phyloP scores from a whole-genome alignment of 2,113 vertebrate genomes.

The Ptychochromis oligacanthus region DNA sequence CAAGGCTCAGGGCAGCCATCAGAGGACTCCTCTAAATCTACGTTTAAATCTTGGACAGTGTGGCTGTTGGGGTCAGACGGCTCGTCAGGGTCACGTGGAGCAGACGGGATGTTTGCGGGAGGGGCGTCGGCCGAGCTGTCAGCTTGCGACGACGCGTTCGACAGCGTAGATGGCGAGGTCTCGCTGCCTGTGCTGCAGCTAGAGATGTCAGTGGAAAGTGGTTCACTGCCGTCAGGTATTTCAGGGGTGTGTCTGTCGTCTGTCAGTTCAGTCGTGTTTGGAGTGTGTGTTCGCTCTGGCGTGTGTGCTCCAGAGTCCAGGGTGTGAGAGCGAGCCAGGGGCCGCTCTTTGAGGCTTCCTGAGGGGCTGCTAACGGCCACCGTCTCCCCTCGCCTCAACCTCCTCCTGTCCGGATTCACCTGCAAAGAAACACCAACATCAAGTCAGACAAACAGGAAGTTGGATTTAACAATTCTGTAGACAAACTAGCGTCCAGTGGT shows the following conservation, averaged over 20 bases:
- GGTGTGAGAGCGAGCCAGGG: conserved; percentile 81
- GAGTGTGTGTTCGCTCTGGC: background rate
- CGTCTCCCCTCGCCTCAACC: conserved; percentile 72
- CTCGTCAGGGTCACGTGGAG: background rate
- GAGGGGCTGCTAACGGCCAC: conserved; percentile 66
- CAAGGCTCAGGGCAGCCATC: background rate
- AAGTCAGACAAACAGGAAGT: background rate
- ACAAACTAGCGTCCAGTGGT: no score
- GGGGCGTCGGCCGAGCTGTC: background rate
- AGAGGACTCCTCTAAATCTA: background rate
- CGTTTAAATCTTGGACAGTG: background rate
- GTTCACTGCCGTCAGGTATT: background rate
- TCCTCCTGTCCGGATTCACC: conserved; percentile 74
- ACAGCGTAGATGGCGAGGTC: background rate
- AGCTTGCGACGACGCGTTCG: accelerated
- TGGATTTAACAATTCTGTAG: no score
- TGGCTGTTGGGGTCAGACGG: background rate
- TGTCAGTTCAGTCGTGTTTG: background rate
- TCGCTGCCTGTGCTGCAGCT: conserved; percentile 14
- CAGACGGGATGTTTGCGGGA: background rate
- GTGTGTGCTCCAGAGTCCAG: conserved; percentile 51
- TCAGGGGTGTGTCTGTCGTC: background rate
- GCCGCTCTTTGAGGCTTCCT: conserved; percentile 41
- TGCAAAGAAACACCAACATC: conserved; percentile 31
- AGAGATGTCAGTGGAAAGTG: background rate